Evolutionary conservation across 1,140 invertebrate species (phyloP).

Genomic region (Drosophila sproati): DNA sequence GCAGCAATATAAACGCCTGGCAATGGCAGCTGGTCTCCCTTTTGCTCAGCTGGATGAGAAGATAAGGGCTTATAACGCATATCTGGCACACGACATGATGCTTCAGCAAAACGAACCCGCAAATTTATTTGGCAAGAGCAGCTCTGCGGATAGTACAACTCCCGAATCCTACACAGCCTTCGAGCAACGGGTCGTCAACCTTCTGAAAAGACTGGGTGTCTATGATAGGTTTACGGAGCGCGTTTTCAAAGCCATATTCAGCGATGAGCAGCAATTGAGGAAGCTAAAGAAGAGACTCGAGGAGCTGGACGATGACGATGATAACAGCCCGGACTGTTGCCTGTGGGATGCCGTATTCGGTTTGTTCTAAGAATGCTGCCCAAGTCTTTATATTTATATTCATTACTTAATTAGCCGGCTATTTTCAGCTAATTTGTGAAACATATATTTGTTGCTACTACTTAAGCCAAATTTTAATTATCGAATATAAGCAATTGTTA

Average conservation of each 20-base stretch:
- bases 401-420: background rate
- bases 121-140: background rate
- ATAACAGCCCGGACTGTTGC: background rate
- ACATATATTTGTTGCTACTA: background rate
- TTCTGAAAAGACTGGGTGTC: slow-evolving; percentile 42
- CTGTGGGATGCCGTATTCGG: slow-evolving; percentile 40
- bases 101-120: background rate
- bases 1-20: slow-evolving; percentile 15
- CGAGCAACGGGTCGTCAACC: slow-evolving; percentile 25
- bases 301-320: slow-evolving; percentile 20
- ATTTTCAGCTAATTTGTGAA: background rate
- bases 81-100: background rate
- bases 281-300: slow-evolving; percentile 38
- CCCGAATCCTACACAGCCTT: background rate
- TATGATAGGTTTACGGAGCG: slow-evolving; percentile 25
- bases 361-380: slow-evolving; percentile 12
- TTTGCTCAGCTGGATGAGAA: slow-evolving; percentile 44
- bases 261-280: slow-evolving; percentile 36
- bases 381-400: background rate
- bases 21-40: slow-evolving; percentile 32
- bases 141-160: background rate
- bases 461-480: too few species aligned
- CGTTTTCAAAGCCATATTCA: slow-evolving; percentile 49
- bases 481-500: too few species aligned
- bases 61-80: slow-evolving; percentile 37